Base-by-base conservation (phyloP, 2,797 vertebrate genomes). In the Argya squamiceps region DNA sequence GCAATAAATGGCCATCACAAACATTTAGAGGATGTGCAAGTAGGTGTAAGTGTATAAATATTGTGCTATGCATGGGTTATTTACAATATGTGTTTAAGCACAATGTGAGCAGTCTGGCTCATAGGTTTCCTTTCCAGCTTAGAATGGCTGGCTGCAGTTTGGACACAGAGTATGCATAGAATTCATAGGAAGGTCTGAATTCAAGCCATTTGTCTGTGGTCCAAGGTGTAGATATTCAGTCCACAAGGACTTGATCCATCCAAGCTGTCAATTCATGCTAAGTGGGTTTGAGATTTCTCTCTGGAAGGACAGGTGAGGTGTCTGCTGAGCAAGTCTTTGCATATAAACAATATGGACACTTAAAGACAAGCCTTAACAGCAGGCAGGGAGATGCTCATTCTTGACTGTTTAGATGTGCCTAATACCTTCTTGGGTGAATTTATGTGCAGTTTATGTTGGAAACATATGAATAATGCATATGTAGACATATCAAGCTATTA, bases 401-500 rank as follows among this genome's bases (percentile, higher is more conserved):
- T 16, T 80, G 80, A 15, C 22, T 58, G 19, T 37, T 92, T 85
- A 85, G 47, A 46, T 5, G 15, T 59, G 19, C 16, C 13, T 84
- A 46, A 30, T 23, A 36, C 24, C 3, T 92, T 37, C 23, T 30
- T 53, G 41, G 16, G 65, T 70, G 49, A 93, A 84, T 24, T 90
- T 80, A 74, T 30, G 17, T 22, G 11, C 12, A 63, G 34, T 55
- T 94, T 75, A 69, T 59, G 18, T 50, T 65, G 27, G 30, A 86
- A 90, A 92, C 89, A 55, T 22, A 93, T 76, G 43, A 95, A 89
- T 84, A 93, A 95, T 78, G 15, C n/a, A 84, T 90, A 62, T 65
- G 50, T 71, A 64, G 46, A n/a, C 19, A 43, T 44, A 80, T 46
- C 46, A 86, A 68, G 20, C 15, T 78, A 88, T 94, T 78, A 94